These are phyloP conservation scores for Brachyptera risi DNA, from an alignment of 2,888 invertebrate species.

Conservation along the genomic window DNA sequence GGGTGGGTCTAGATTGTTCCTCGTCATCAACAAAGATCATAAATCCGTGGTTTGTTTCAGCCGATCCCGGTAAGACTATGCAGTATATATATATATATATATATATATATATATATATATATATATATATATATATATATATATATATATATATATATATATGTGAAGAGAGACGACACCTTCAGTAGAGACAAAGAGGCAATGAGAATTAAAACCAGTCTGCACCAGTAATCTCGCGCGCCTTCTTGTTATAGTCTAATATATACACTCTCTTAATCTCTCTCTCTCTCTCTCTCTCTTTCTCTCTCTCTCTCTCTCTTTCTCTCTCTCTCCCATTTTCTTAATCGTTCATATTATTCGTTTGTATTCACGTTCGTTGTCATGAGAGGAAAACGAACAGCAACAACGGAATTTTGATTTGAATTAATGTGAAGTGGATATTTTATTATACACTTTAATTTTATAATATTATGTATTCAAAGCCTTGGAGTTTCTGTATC, in stretches of 20 bases:
- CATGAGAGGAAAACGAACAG: background rate
- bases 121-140: too few species aligned
- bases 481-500: too few species aligned
- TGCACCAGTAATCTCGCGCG: too few species aligned
- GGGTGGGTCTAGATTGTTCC: constrained; percentile 13
- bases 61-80: background rate
- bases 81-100: too few species aligned
- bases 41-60: constrained; percentile 14
- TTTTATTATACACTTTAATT: constrained; percentile 5
- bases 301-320: background rate
- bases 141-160: too few species aligned
- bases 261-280: background rate
- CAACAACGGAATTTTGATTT: constrained; percentile 9
- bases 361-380: background rate
- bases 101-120: too few species aligned
- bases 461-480: too few species aligned
- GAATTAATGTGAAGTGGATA: background rate
- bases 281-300: too few species aligned
- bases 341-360: background rate
- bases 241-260: too few species aligned
- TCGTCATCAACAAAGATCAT: constrained; percentile 19
- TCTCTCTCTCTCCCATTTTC: background rate
- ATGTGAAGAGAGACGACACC: too few species aligned
- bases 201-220: background rate
- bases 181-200: background rate